Evolutionary conservation across 2,797 vertebrate genomes (phyloP).

Genomic region (Protonibea diacanthus): DNA sequence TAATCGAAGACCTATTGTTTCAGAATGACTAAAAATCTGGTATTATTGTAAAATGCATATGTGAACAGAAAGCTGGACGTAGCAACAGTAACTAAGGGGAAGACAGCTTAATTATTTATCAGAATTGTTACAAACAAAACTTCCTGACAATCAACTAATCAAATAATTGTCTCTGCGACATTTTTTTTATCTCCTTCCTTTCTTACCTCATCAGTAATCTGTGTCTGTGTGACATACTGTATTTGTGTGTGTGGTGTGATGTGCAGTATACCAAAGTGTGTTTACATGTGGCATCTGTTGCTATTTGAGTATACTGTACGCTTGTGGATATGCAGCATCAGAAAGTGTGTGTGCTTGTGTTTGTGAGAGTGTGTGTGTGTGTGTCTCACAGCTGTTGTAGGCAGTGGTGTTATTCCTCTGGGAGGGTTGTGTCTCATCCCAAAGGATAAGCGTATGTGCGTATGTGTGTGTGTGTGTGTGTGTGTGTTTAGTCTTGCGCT

Average conservation of each 20-base stretch:
- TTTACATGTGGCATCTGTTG: conserved; percentile 10
- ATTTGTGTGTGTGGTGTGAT: not conserved
- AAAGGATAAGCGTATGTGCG: not conserved
- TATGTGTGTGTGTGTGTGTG: not conserved
- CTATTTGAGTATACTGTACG: not conserved
- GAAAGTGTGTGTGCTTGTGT: not conserved
- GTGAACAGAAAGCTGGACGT: not conserved
- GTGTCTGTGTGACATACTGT: not conserved
- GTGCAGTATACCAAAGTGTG: conserved; percentile 28
- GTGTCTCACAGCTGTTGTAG: conserved; percentile 39
- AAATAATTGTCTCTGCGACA: not conserved
- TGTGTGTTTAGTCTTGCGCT: conserved; percentile 15
- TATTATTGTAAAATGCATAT: not conserved
- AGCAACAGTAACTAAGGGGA: not conserved
- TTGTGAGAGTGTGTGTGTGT: conserved; percentile 2
- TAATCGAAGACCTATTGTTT: not conserved
- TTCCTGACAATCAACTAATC: not conserved
- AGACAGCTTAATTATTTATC: not conserved
- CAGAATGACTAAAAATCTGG: not conserved
- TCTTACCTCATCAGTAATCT: not conserved
- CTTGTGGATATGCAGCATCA: not conserved
- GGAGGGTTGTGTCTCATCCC: conserved; percentile 15
- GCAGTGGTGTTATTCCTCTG: conserved; percentile 30
- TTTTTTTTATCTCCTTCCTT: not conserved
- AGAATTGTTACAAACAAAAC: not conserved